These are phyloP conservation scores for Phalloptychus januarius DNA, from an alignment of 2,797 vertebrate species.

Conservation along the genomic window DNA sequence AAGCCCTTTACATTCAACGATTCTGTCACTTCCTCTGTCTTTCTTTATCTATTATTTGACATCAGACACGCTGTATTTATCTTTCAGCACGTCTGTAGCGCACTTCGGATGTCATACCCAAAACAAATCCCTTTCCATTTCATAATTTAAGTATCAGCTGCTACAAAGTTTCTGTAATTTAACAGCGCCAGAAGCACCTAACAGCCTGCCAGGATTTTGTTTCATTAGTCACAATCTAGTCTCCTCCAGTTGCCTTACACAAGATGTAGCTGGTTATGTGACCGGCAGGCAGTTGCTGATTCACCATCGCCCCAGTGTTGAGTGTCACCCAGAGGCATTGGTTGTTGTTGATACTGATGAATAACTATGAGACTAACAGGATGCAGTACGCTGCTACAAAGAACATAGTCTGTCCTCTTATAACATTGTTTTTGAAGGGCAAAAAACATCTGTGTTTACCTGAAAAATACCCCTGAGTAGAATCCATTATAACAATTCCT, in stretches of 20 bases:
- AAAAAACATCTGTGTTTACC: constrained; percentile 14
- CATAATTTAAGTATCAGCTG: constrained; percentile 26
- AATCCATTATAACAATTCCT: not conserved
- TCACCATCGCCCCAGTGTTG: constrained; percentile 31
- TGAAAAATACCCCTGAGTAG: not conserved
- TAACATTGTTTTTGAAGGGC: constrained; percentile 1
- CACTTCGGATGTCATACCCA: constrained; percentile 8
- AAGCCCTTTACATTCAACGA: constrained; percentile 30
- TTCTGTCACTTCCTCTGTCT: constrained; percentile 26
- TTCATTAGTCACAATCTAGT: constrained; percentile 35
- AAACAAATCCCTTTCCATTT: constrained; percentile 19
- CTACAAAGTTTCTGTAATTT: constrained; percentile 36
- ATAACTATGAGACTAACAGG: constrained; percentile 42
- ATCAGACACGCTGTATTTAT: constrained; percentile 53
- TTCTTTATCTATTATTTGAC: constrained; percentile 21
- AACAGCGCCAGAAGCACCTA: not conserved
- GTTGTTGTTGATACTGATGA: constrained; percentile 38
- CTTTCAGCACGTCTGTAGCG: constrained; percentile 25
- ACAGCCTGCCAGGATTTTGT: constrained; percentile 27
- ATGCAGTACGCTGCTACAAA: constrained; percentile 29
- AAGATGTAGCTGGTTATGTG: constrained; percentile 35
- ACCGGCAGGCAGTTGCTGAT: constrained; percentile 38
- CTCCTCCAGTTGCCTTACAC: constrained; percentile 23
- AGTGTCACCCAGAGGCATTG: constrained; percentile 46
- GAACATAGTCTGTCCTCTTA: constrained; percentile 18